Base-by-base conservation (phyloP, 2,888 invertebrate species). In the Meteorus cinctellus region DNA sequence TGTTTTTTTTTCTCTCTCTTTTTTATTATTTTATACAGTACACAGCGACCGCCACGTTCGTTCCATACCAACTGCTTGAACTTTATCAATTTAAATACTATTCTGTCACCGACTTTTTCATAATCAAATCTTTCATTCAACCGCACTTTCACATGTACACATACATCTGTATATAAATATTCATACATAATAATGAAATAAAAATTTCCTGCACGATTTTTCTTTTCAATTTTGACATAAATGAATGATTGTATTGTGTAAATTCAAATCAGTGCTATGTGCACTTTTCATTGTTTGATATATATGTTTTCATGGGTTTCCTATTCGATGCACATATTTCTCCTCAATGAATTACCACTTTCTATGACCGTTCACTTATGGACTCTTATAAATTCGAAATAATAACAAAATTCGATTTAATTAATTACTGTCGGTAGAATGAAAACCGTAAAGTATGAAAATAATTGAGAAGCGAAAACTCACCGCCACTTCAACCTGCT, bases 1-100 rank as follows among this genome's bases (percentile, higher is more conserved):
- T 24, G n/a, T 48, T 66, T 66, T 66, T 5, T 16, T 4, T 4
- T 24, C 12, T 36, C 41, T 66, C 19, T 71, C 36, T 60, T 62
- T 60, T 60, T 70, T 34, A 36, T 59, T 16, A 8, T 34, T 36
- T 19, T 65, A 36, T 65, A 36, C 19, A 1, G 8, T 36, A 65
- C 24, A 65, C 41, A 19, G 36, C 4, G 65, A n/a, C 29, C 31
- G 8, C 3, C 62, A 12, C 60, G 27, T 71, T 71, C 8, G 59
- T 63, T 72, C 31, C 19, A 60, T 55, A 55, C 19, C 45, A 55
- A 31, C 59, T 73, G 41, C 59, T 63, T 70, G 31, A 74, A 74
- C 63, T 69, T 74, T 69, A 69, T 74, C 65, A 74, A 70, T 74
- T 69, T 70, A 70, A 16, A 36, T 74, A 10, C 65, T 65, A 19